Evolutionary conservation across 1,140 invertebrate species (phyloP).

Genomic region (Zaprionus inermis): DNA sequence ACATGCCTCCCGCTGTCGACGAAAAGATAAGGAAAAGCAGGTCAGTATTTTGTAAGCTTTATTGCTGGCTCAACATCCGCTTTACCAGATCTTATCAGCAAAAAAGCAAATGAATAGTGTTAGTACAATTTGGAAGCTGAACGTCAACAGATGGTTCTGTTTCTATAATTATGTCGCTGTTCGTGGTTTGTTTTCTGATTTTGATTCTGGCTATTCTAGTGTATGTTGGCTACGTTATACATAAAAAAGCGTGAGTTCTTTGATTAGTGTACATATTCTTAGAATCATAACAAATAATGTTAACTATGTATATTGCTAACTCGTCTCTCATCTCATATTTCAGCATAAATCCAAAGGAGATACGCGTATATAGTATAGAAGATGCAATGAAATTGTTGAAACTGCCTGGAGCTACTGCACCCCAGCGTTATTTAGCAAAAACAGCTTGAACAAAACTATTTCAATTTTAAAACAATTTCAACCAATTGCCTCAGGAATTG

Average conservation of each 20-base stretch:
- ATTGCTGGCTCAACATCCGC: conserved; percentile 37
- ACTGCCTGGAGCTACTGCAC: conserved; percentile 20
- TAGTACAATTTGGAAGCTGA: conserved; percentile 31
- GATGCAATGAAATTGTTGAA: conserved; percentile 57
- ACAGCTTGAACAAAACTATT: conserved; percentile 27
- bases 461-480: neutral
- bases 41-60: conserved; percentile 41
- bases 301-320: neutral
- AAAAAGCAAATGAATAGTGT: neutral
- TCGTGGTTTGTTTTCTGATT: conserved; percentile 41
- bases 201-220: conserved; percentile 31
- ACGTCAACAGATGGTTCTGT: conserved; percentile 10
- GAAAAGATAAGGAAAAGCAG: conserved; percentile 55
- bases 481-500: conserved; percentile 26
- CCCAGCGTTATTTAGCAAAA: conserved; percentile 62
- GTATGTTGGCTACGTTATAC: conserved; percentile 56
- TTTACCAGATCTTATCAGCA: conserved; percentile 47
- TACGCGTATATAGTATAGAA: conserved; percentile 52
- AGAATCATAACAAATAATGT: neutral
- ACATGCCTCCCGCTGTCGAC: conserved; percentile 63
- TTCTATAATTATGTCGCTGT: conserved; percentile 11
- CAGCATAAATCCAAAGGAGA: conserved; percentile 62
- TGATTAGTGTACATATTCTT: neutral
- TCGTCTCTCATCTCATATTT: neutral
- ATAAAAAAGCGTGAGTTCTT: conserved; percentile 56